Evolutionary conservation across 2,888 invertebrate genomes (phyloP).

Genomic region (Leptinotarsa haldemani): DNA sequence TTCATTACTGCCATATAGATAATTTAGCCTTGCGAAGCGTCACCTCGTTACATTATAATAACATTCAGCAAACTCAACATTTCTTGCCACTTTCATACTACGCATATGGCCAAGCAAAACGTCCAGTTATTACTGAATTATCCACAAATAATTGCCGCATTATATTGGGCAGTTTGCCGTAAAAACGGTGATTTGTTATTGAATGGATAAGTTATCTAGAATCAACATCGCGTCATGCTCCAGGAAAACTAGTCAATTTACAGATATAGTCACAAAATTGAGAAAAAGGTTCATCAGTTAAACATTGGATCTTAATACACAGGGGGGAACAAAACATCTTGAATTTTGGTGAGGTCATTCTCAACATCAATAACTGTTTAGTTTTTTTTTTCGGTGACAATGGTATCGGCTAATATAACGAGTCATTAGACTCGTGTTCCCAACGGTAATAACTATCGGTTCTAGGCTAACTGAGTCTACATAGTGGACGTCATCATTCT

Average conservation of each 20-base stretch:
- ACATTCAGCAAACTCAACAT: conserved; percentile 5
- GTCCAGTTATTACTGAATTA: conserved; percentile 14
- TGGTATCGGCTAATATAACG: no score
- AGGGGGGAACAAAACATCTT: no score
- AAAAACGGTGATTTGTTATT: conserved; percentile 16
- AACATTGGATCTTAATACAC: not conserved
- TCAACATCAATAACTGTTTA: no score
- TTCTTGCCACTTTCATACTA: conserved; percentile 10
- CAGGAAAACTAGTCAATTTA: conserved; percentile 32
- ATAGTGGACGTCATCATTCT: no score
- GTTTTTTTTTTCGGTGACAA: no score
- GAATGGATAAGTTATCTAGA: not conserved
- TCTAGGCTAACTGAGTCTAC: no score
- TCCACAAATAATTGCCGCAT: conserved; percentile 6
- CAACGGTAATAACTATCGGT: no score
- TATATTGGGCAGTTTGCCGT: conserved; percentile 17
- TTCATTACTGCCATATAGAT: not conserved
- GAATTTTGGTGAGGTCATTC: no score
- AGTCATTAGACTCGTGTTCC: no score
- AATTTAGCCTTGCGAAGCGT: not conserved
- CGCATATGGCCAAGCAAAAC: conserved; percentile 5
- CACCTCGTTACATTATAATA: conserved; percentile 9
- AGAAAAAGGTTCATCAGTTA: not conserved
- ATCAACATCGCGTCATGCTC: conserved; percentile 34
- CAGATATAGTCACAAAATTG: not conserved